Conservation (phyloP, 2,797 vertebrate genomes). For the Uromys caudimaculatus region DNA sequence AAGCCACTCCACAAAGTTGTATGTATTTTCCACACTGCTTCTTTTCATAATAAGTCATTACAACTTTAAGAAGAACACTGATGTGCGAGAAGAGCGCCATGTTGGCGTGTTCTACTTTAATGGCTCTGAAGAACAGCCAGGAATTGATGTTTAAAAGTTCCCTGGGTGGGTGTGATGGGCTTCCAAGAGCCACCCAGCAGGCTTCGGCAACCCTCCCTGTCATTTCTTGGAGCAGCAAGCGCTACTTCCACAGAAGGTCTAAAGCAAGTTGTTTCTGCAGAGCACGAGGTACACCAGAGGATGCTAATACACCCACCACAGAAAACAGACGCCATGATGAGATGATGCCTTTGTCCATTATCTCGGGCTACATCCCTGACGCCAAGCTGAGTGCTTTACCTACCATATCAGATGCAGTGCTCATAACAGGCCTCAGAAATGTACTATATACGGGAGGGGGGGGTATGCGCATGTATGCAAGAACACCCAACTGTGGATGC, state of each 20-base stretch:
- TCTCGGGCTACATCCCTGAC: background rate
- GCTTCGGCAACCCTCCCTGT: conserved; percentile 42
- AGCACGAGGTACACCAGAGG: background rate
- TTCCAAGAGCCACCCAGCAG: conserved; percentile 56
- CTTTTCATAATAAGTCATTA: conserved; percentile 25
- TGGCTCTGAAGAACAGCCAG: conserved; percentile 20
- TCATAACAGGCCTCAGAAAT: background rate
- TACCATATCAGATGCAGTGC: background rate
- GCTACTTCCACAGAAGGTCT: conserved; percentile 35
- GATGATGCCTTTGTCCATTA: background rate
- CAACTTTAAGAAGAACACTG: background rate
- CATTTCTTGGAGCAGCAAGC: conserved; percentile 61
- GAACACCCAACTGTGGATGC: background rate
- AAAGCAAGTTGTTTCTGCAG: background rate
- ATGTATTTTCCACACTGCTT: too few relatives aligned
- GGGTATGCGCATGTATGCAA: background rate
- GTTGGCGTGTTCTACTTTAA: conserved; percentile 3
- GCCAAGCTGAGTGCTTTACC: background rate
- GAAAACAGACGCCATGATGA: background rate
- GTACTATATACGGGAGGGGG: background rate
- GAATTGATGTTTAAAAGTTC: conserved; percentile 29
- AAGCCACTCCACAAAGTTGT: background rate
- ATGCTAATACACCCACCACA: background rate
- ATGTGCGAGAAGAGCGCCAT: background rate
- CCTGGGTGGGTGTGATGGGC: conserved; percentile 1